Base-by-base conservation (phyloP, 2,888 invertebrate species). In the Drosophila anomelani region DNA sequence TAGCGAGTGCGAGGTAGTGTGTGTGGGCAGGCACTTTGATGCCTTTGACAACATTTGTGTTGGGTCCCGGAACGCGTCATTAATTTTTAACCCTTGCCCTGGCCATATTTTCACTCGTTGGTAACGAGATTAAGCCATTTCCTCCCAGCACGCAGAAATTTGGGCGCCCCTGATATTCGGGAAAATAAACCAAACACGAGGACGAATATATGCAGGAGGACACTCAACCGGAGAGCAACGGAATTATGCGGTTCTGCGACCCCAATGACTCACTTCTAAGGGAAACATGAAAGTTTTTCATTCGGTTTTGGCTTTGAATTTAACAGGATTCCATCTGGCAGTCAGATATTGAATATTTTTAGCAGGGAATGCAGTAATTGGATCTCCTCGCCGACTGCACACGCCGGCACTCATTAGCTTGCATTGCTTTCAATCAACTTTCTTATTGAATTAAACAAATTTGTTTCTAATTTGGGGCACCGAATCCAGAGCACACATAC, bases 401-500 rank as follows among this genome's bases (percentile, higher is more conserved):
- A 32, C 23, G 53, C 23, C 34, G 20, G 34, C 23, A 57, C 38
- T 41, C 20, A 32, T 55, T 46, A 26, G 29, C 46, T 41, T 57
- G 59, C 61, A 69, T 71, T 59, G 70, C 70, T 74, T 73, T 82
- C 75, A 87, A 85, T 81, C 79, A 79, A 79, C 73, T 66, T 60
- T 75, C 72, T 75, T 75, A 87, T 87, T 78, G 76, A 80, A 87
- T 80, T 76, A 79, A 66, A 71, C 78, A 79, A 82, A 85, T 82
- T 79, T 78, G 73, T 75, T 81, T 79, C 74, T 80, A 83, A 85
- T 79, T 79, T 78, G 67, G 54, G 56, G 36, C 72, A 64, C 74
- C 34, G 58, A 56, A 54, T 53, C 51, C 36, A n/a, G 41, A 44
- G 60, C 55, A 59, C 67, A 68, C 64, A 29, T 1, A 66, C 64